Base-by-base conservation (phyloP, 2,113 vertebrate genomes). In the Nothobranchius furzeri region DNA sequence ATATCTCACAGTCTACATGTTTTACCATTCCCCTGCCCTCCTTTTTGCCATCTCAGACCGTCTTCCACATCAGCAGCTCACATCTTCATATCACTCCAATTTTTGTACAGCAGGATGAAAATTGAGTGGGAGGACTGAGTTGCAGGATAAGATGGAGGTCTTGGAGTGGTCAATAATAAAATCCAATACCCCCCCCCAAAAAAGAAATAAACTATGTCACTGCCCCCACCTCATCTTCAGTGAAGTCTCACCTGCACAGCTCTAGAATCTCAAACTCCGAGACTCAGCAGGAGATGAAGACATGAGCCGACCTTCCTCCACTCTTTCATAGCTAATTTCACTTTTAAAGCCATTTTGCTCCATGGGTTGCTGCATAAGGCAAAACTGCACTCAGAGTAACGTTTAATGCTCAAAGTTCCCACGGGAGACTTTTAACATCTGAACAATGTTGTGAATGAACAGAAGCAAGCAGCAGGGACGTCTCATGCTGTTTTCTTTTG, bases 21-120 rank as follows among this genome's bases (percentile, higher is more conserved):
- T 70, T 71, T 50, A 45, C 76, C 68, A 58, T 77, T 82, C 61
- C 52, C 68, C 46, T 78, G 78, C 70, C 81, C 82, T 80, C 82
- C 61, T 75, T 85, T 72, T 77, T 24, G 61, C 65, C 75, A 82
- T 85, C 64, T 66, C 72, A 65, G 52, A 37, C 85, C 57, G 70
- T 73, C 80, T 72, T 85, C 78, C 85, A 84, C 82, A 89, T 89
- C 89, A 85, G 35, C 43, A 43, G 12, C 86, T 87, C 86, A 89
- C 85, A 90, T 91, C 90, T 92, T 86, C 87, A 88, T 88, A 87
- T 91, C 89, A 73, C 79, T 89, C 78, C 88, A 88, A 89, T 92
- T 91, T 90, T 83, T 74, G 61, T 86, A 82, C 65, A 42, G 88
- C 66, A 67, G 80, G 81, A 90, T 88, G 89, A 82, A 91, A 92